Evolutionary conservation across 2,797 vertebrate species (phyloP), one percentile per base, ranked within the genome.

Genomic region (Rhynchotus rufescens): DNA sequence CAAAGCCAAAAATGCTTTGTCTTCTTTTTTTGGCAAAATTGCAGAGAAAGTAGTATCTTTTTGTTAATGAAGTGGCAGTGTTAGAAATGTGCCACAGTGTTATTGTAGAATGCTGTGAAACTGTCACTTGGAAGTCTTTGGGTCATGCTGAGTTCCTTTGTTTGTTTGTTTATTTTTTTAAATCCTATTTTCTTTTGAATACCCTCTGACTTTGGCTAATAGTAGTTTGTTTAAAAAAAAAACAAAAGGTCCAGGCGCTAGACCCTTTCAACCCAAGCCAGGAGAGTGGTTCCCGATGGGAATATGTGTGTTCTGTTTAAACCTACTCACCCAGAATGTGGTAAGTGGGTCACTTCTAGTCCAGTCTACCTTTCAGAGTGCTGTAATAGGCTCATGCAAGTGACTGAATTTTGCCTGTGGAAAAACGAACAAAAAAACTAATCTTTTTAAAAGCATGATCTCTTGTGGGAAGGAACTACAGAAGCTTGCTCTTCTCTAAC

Each of bases 291-390:
- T 94, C 32, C 69, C 64, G 59, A 23, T 3, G 21, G 79, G 67
- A 88, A 80, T 89, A 26, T 77, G 88, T 87, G 64, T 89, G 17
- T 86, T 88, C 89, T 68, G 54, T 91, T 93, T 34, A 30, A 82
- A 90, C 79, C 57, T 84, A 69, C 92, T 88, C 89, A 57, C 78
- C 80, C 88, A 74, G 59, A 89, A 68, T 54, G 38, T 22, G 82
- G 42, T 89, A 88, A 96, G 73, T 3, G 1, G 76, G 92, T 93
- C 89, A 80, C 17, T 74, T 72, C 59, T 72, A 26, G 28, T 68
- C 59, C 67, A 36, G 0, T 74, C 42, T 88, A 85, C 92, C 61
- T 72, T 86, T 95, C 36, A 42, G 30, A 74, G 32, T n/a, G 12
- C 22, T 64, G 21, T 60, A 74, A 17, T 34, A 40, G 68, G 23